Base-by-base conservation (phyloP, 2,888 invertebrate genomes). In the Thera obeliscata region DNA sequence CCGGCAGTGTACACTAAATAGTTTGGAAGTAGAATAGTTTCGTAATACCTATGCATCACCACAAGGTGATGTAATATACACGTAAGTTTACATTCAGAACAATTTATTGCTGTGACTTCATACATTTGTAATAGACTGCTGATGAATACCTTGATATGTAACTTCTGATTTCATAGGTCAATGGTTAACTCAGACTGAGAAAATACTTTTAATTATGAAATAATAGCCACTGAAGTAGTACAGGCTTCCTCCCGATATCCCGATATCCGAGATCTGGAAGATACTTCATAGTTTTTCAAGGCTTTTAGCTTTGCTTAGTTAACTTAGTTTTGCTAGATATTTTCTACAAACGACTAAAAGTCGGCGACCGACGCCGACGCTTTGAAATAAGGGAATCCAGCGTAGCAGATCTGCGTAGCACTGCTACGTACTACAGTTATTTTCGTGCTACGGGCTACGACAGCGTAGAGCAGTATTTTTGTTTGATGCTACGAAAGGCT, bases 371-470 rank as follows among this genome's bases (percentile, higher is more conserved):
- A n/a, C n/a, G n/a, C n/a, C n/a, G n/a, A 56, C 62, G 56, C 77
- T 77, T 79, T 76, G 74, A 79, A 71, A 41, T 41, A 41, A 41
- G 5, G 6, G 7, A 41, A 5, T 41, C 41, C 43, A 22, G 38
- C 71, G 72, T 75, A 74, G 72, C 66, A n/a, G 66, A 72, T 65
- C 49, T 22, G 4, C 67, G 75, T 75, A 75, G 75, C 73, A 56
- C 33, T 61, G 70, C 75, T 73, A 73, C 75, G 69, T 41, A 61
- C 5, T 50, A 69, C 2, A 22, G 56, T 56, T 57, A 61, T 64
- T 49, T 55, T 54, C 57, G 54, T 8, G 65, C 71, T 72, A 68
- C 66, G 68, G 22, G 5, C 46, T 69, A 64, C 67, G 35, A 36
- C 64, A 7, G 43, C 43, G 43, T 46, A 46, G 61, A 68, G 54